phyloP scores from a whole-genome alignment of 1,140 invertebrate genomes.

The Drosophila ambigua region DNA sequence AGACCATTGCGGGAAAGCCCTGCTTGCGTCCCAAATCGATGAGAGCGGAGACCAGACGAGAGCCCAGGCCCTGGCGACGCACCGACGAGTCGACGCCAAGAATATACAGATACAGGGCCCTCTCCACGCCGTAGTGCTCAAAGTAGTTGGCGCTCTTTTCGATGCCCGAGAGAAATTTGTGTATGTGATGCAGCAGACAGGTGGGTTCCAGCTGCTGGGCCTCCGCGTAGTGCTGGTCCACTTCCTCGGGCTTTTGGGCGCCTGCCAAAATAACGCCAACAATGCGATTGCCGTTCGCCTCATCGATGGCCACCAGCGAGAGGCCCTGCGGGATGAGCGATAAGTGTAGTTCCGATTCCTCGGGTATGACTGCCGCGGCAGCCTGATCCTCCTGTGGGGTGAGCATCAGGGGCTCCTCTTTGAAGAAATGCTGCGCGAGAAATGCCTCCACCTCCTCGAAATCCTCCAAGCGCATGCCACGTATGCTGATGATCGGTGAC shows the following conservation, averaged over 20 bases:
- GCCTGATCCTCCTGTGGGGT: slow-evolving; percentile 42
- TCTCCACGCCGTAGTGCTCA: slow-evolving; percentile 30
- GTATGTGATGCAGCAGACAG: slow-evolving; percentile 46
- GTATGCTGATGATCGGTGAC: slow-evolving; percentile 35
- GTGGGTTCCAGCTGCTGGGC: slow-evolving; percentile 13
- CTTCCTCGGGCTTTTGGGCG: slow-evolving; percentile 30
- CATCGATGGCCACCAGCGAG: slow-evolving; percentile 56
- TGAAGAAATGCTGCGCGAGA: slow-evolving; percentile 50
- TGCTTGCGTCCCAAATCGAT: slow-evolving; percentile 46
- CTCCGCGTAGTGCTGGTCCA: slow-evolving; percentile 50
- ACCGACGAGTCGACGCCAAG: slow-evolving; percentile 44
- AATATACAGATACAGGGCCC: slow-evolving; percentile 55
- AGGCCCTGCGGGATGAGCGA: slow-evolving; percentile 38
- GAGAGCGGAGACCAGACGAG: slow-evolving; percentile 41
- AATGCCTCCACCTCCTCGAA: slow-evolving; percentile 41
- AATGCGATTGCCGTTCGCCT: slow-evolving; percentile 24
- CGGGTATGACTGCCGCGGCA: slow-evolving; percentile 5
- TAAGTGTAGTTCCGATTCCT: slow-evolving; percentile 28
- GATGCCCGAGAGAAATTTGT: slow-evolving; percentile 46
- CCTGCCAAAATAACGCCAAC: slow-evolving; percentile 49
- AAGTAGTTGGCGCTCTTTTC: slow-evolving; percentile 55
- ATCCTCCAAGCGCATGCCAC: slow-evolving; percentile 29
- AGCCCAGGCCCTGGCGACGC: slow-evolving; percentile 48
- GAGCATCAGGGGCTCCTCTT: slow-evolving; percentile 54
- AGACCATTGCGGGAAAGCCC: slow-evolving; percentile 37